These are phyloP conservation scores for Procambarus virginalis DNA, from an alignment of 1,140 invertebrate genomes.

Conservation along the genomic window DNA sequence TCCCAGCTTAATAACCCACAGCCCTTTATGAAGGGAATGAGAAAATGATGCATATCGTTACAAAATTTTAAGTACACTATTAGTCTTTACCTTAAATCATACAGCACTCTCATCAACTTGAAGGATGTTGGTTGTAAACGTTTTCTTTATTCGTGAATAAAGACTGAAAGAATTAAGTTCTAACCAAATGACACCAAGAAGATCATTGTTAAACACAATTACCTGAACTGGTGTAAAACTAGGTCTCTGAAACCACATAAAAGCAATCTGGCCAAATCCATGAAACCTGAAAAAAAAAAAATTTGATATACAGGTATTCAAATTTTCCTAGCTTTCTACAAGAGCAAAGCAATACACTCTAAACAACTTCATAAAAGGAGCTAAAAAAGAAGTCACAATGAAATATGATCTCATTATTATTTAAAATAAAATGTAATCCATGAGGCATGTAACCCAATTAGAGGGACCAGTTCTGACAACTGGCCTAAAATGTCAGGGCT, in stretches of 20 bases:
- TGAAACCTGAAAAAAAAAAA: constrained; percentile 46
- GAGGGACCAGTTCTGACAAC: too few relatives aligned
- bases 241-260: neutral
- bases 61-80: too few relatives aligned
- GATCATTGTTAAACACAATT: constrained; percentile 37
- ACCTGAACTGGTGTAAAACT: constrained; percentile 18
- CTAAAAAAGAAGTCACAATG: too few relatives aligned
- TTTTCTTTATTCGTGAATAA: constrained; percentile 25
- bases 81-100: neutral
- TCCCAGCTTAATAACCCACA: too few relatives aligned
- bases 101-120: neutral
- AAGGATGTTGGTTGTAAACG: neutral
- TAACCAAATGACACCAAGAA: constrained; percentile 44
- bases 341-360: neutral
- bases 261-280: constrained; percentile 49
- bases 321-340: neutral
- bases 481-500: too few relatives aligned
- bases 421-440: too few relatives aligned
- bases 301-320: neutral
- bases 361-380: too few relatives aligned
- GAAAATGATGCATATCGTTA: too few relatives aligned
- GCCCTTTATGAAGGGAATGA: too few relatives aligned
- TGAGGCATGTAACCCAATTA: too few relatives aligned
- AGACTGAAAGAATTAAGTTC: constrained; percentile 9
- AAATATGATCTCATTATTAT: too few relatives aligned